Conservation (phyloP, 2,113 vertebrate species). For the Osmerus mordax region DNA sequence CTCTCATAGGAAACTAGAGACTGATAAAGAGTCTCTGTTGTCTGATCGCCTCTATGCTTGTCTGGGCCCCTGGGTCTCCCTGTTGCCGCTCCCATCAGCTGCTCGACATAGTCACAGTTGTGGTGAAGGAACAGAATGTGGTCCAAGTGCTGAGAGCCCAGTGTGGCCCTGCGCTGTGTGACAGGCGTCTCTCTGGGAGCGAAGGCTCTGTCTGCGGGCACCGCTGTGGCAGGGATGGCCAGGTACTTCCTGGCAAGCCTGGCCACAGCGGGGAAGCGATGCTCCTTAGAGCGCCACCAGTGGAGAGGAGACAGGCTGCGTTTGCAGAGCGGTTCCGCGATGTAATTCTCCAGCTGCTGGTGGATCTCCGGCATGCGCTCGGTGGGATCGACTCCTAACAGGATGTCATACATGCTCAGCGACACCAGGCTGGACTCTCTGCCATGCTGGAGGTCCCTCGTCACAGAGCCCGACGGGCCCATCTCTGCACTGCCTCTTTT, state of each 20-base stretch:
- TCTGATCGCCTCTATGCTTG: conserved; percentile 37
- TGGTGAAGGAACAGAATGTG: conserved; percentile 68
- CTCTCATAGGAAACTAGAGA: conserved; percentile 51
- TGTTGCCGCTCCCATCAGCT: conserved; percentile 33
- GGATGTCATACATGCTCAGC: conserved; percentile 65
- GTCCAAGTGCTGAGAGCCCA: conserved; percentile 56
- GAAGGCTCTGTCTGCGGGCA: conserved; percentile 49
- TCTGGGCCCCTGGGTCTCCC: conserved; percentile 26
- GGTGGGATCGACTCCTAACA: conserved; percentile 65
- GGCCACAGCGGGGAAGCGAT: conserved; percentile 65
- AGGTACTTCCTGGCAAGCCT: conserved; percentile 60
- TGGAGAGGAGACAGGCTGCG: conserved; percentile 62
- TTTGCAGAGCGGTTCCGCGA: conserved; percentile 66
- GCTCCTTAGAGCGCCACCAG: conserved; percentile 68
- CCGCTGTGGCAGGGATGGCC: conserved; percentile 59
- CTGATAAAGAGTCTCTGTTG: conserved; percentile 51
- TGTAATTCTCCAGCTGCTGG: conserved; percentile 69
- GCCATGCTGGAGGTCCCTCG: conserved; percentile 10
- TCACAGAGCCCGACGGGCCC: conserved; percentile 9
- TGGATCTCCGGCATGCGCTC: conserved; percentile 68
- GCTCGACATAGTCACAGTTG: conserved; percentile 61
- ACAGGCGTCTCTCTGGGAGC: conserved; percentile 32
- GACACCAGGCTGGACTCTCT: conserved; percentile 11
- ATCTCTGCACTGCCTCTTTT: not conserved
- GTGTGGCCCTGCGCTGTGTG: conserved; percentile 48